Evolutionary conservation across 2,113 vertebrate genomes (phyloP).

Genomic region (human (Homo sapiens)): DNA sequence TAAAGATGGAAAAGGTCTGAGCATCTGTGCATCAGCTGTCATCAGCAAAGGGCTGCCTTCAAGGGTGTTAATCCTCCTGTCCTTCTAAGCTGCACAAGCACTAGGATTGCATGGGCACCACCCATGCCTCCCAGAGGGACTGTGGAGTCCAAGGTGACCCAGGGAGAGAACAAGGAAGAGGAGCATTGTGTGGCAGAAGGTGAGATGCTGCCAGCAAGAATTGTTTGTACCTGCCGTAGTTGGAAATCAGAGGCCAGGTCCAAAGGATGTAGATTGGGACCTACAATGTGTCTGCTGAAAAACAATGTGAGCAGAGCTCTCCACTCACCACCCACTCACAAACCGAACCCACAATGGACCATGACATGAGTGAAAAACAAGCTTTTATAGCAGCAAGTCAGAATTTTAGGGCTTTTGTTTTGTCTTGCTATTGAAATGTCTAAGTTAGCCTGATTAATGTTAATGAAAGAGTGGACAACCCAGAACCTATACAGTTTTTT

Average conservation of each 20-base stretch:
- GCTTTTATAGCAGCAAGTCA: not conserved
- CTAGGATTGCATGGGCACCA: not conserved
- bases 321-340: rapidly evolving
- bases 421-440: not conserved
- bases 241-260: not conserved
- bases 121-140: not conserved
- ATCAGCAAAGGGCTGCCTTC: not conserved
- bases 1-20: not conserved
- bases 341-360: not conserved
- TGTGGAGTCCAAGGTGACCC: not conserved
- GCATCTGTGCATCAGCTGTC: not conserved
- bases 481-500: not conserved
- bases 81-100: not conserved
- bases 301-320: not conserved
- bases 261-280: not conserved
- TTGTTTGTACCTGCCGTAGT: not conserved
- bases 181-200: not conserved
- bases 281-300: not conserved
- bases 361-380: not conserved
- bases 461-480: not conserved
- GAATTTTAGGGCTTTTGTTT: not conserved
- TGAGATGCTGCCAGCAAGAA: not conserved
- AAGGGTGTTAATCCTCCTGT: not conserved
- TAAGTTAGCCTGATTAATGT: not conserved
- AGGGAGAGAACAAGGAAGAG: not conserved